Base-by-base conservation (phyloP, 2,113 vertebrate species). In the Ochotona princeps region DNA sequence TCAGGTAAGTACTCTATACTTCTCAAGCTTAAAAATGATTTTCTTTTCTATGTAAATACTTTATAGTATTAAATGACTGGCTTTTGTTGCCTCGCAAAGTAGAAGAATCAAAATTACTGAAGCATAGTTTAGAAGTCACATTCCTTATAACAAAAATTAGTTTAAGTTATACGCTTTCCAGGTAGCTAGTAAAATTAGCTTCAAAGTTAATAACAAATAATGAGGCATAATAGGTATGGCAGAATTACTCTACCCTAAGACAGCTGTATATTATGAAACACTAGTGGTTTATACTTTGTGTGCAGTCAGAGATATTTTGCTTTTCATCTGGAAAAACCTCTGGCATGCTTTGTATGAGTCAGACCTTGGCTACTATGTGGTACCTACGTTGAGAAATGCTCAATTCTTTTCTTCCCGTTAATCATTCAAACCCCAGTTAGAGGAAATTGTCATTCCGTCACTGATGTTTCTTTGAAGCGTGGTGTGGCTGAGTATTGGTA, bases 21-120 rank as follows among this genome's bases (percentile, higher is more conserved):
- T 87, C 38, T 93, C 14, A 57, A n/a, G 21, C 61, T 79, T 69
- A 63, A 38, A 86, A 65, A 51, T 15, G 85, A 18, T 5, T 74
- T 28, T 81, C 91, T 87, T 81, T 79, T 7, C 82, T 79, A 28
- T 76, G 30, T 23, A 87, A 81, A 90, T 92, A 90, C 67, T 94
- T 95, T 73, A 26, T 25, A 76, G n/a, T 89, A 54, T 90, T 92
- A 63, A 78, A 51, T 70, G 82, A 20, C 14, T 92, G 4, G 38
- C 79, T 81, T 90, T 83, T 80, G 57, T 87, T 35, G 7, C 67
- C 63, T 32, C 92, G 86, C 15, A 76, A 96, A 67, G 21, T 87
- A 60, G 20, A 32, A 20, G 61, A 83, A 76, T 61, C 38, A 57
- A 51, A 94, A 72, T 11, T 49, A 35, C 11, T 57, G 35, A 81